These are phyloP conservation scores for Sarcophaga peregrina DNA, from an alignment of 1,140 invertebrate species.

Conservation along the genomic window DNA sequence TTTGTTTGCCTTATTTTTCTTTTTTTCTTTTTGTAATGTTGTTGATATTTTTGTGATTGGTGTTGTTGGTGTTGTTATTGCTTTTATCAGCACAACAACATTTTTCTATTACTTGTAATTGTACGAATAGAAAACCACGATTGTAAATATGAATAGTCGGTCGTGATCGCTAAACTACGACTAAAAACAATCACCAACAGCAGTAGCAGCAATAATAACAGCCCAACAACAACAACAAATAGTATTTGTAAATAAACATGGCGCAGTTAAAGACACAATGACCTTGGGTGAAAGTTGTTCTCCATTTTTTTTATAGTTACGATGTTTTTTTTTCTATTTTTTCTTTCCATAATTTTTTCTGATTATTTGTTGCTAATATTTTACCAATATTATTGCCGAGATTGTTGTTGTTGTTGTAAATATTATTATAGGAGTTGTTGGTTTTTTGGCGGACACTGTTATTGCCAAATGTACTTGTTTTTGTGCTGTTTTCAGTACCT, in stretches of 20 bases:
- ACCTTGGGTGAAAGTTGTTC: conserved; percentile 66
- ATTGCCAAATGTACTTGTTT: conserved; percentile 29
- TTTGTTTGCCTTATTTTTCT: not conserved
- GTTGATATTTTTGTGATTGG: not conserved
- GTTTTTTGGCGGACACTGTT: conserved; percentile 28
- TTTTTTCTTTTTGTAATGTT: not conserved
- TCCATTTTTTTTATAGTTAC: conserved; percentile 52
- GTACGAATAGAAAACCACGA: no score
- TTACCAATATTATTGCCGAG: conserved; percentile 10
- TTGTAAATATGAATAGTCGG: not conserved
- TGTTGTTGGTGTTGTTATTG: conserved; percentile 2
- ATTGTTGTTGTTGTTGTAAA: conserved; percentile 40
- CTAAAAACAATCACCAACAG: not conserved
- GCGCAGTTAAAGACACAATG: conserved; percentile 65
- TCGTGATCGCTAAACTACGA: conserved; percentile 30
- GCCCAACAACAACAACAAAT: conserved; percentile 47
- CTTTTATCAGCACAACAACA: not conserved
- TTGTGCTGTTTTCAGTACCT: conserved; percentile 6
- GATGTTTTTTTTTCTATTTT: conserved; percentile 16
- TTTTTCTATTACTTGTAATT: no score
- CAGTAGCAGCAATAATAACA: conserved; percentile 26
- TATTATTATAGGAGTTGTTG: not conserved
- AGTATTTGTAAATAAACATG: conserved; percentile 39
- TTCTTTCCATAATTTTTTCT: conserved; percentile 31
- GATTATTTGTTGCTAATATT: conserved; percentile 28